phyloP scores from a whole-genome alignment of 2,888 invertebrate species.

The Drosophila neonasuta region DNA sequence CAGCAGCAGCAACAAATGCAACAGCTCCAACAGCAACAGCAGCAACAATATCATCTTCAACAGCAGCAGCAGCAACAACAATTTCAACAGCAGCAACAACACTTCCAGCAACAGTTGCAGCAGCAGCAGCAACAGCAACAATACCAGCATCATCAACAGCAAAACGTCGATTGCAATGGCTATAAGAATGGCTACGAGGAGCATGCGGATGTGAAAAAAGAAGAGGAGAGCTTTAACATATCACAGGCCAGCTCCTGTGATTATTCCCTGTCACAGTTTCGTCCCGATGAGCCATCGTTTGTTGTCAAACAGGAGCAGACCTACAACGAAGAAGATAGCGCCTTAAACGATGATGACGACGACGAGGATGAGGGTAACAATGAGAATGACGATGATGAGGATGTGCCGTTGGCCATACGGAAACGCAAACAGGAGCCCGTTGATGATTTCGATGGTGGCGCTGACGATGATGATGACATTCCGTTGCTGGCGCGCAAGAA shows the following conservation, averaged over 20 bases:
- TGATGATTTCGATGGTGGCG: slow-evolving; percentile 83
- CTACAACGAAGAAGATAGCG: slow-evolving; percentile 80
- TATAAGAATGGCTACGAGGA: slow-evolving; percentile 73
- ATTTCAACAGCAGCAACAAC: slow-evolving; percentile 29
- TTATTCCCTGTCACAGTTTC: slow-evolving; percentile 87
- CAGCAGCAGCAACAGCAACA: slow-evolving; percentile 18
- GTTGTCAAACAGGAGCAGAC: slow-evolving; percentile 78
- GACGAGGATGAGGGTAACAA: slow-evolving; percentile 75
- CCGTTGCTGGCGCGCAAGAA: slow-evolving; percentile 82
- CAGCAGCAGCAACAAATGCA: slow-evolving; percentile 59
- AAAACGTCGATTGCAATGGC: slow-evolving; percentile 46
- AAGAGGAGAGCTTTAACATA: slow-evolving; percentile 79
- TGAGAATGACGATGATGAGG: slow-evolving; percentile 84
- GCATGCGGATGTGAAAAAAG: slow-evolving; percentile 81
- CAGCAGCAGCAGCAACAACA: slow-evolving; percentile 21
- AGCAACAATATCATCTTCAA: slow-evolving; percentile 33
- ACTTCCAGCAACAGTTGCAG: slow-evolving; percentile 20
- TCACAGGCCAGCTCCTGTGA: slow-evolving; percentile 88
- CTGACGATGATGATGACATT: slow-evolving; percentile 84
- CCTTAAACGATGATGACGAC: slow-evolving; percentile 63
- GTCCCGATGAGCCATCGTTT: slow-evolving; percentile 83
- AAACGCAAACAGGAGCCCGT: slow-evolving; percentile 59
- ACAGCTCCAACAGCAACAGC: slow-evolving; percentile 48
- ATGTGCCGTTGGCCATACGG: slow-evolving; percentile 87
- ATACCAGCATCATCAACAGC: slow-evolving; percentile 23